Conservation (phyloP, 2,113 vertebrate species). For the Sphyrna mokarran region DNA sequence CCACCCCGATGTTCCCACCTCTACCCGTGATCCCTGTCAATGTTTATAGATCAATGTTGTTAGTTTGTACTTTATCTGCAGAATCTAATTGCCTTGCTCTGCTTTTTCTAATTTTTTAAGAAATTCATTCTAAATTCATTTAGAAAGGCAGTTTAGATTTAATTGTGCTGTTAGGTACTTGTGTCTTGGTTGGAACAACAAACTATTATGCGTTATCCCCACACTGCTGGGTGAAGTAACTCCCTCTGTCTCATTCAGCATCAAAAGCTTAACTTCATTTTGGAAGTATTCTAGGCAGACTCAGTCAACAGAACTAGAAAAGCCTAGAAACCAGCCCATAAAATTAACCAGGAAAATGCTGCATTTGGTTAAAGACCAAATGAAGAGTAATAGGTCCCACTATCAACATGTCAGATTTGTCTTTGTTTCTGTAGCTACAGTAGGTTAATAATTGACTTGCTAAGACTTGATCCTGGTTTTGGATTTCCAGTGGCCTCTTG, state of each 20-base stretch:
- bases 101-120: neutral
- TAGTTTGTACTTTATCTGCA: neutral
- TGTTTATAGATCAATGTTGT: too few species aligned
- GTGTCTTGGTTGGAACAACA: neutral
- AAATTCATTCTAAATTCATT: too few species aligned
- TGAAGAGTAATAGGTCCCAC: neutral
- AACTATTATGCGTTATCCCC: neutral
- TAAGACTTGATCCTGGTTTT: neutral
- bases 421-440: neutral
- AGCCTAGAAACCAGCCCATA: neutral
- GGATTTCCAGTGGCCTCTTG: neutral
- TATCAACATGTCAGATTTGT: neutral
- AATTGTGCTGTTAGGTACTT: neutral
- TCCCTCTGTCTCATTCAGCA: neutral
- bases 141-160: neutral
- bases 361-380: neutral
- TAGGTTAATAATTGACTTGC: neutral
- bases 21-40: too few species aligned
- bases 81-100: neutral
- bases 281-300: neutral
- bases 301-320: neutral
- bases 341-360: neutral
- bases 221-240: neutral
- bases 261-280: neutral
- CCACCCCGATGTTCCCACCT: too few species aligned